Conservation (phyloP, 2,797 vertebrate species). For the Pyrrhura leucotis region DNA sequence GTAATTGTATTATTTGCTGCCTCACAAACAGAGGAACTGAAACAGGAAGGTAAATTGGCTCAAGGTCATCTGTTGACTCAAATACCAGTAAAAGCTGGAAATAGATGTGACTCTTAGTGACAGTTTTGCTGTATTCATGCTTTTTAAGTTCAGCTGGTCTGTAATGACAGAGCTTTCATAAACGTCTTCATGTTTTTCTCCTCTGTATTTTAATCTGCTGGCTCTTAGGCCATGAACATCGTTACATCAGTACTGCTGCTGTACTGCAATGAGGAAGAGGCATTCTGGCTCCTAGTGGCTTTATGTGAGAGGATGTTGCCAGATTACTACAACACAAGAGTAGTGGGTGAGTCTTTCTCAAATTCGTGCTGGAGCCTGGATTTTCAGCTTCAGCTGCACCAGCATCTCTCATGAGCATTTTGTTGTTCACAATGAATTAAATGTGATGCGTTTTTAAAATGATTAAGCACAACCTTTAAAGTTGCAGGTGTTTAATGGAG, state of each 20-base stretch:
- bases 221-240: conserved; percentile 94
- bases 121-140: neutral
- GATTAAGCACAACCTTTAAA: neutral
- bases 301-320: conserved; percentile 96
- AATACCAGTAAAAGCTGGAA: neutral
- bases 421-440: neutral
- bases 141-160: neutral
- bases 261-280: conserved; percentile 94
- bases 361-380: neutral
- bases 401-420: neutral
- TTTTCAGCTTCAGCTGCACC: neutral
- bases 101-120: neutral
- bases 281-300: conserved; percentile 96
- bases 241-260: conserved; percentile 94
- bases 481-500: neutral
- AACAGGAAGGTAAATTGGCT: neutral
- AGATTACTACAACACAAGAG: conserved; percentile 97
- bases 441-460: neutral
- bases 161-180: neutral
- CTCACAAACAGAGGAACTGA: conserved; percentile 18
- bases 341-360: conserved; percentile 87
- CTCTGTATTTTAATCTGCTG: neutral
- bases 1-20: neutral
- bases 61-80: neutral
- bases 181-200: neutral